Conservation (phyloP, 2,113 vertebrate species). For the Tragulus kanchil region DNA sequence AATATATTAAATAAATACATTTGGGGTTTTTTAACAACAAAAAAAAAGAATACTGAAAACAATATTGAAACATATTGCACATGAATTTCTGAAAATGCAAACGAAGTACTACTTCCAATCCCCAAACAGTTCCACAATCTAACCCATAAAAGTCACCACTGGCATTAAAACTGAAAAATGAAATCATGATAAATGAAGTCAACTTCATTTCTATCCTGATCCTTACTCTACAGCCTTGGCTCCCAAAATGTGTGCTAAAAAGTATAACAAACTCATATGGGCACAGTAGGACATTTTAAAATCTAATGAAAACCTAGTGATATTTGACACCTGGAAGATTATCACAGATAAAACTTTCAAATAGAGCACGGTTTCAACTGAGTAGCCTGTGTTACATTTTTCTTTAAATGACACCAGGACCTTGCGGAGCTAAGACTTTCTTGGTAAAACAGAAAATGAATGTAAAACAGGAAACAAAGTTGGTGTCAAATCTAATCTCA, state of each 20-base stretch:
- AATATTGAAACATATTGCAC: neutral
- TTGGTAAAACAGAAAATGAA: neutral
- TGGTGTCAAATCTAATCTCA: neutral
- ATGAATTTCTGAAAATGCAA: constrained; percentile 13
- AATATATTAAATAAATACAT: no score
- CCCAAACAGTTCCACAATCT: neutral
- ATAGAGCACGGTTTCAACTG: neutral
- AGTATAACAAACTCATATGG: neutral
- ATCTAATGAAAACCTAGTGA: neutral
- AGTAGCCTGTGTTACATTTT: neutral
- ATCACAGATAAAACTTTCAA: constrained; percentile 11
- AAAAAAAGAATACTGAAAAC: neutral
- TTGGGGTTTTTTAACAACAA: no score
- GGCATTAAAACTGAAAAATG: constrained; percentile 13
- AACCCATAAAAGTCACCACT: neutral
- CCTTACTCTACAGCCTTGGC: neutral
- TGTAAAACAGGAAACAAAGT: neutral
- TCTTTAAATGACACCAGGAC: neutral
- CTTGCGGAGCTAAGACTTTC: neutral
- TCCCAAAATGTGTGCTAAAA: neutral
- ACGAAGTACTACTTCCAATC: constrained; percentile 24
- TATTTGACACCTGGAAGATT: neutral
- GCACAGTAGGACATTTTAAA: neutral
- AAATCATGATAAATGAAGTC: neutral
- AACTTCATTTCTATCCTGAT: constrained; percentile 6